A percentile compares a stretch with the other conserved stretches of the same genome.
These are phyloP conservation scores for Nibea coibor DNA, from an alignment of 2,113 vertebrate species.

Conservation along the genomic window DNA sequence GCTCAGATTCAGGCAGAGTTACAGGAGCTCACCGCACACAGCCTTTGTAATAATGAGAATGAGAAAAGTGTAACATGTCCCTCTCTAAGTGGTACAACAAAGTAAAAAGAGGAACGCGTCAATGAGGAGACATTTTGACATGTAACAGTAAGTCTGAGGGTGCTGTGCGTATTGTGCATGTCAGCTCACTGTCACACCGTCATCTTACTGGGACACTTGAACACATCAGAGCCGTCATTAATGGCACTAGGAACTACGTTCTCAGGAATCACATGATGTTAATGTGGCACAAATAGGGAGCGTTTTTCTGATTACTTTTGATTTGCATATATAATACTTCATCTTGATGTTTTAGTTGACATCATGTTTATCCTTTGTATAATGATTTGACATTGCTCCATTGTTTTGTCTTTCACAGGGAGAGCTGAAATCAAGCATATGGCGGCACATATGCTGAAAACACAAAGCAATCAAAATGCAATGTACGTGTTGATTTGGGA, in stretches of 20 bases:
- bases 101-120: neutral
- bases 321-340: neutral
- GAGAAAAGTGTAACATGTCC: neutral
- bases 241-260: neutral
- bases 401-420: neutral
- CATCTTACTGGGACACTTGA: neutral
- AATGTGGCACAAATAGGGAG: neutral
- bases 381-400: neutral
- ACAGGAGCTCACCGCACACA: neutral
- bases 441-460: neutral
- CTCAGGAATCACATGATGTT: neutral
- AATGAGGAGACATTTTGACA: neutral
- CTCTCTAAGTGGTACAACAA: neutral
- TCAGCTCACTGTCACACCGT: neutral
- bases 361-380: neutral
- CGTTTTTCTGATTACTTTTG: neutral
- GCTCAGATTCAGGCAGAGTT: neutral
- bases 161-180: neutral
- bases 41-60: neutral
- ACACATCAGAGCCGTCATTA: neutral
- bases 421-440: neutral
- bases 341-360: neutral
- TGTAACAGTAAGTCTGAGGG: neutral
- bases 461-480: neutral
- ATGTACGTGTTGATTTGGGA: neutral